Conservation (phyloP, 2,888 invertebrate genomes). For the Andrena praecox region DNA sequence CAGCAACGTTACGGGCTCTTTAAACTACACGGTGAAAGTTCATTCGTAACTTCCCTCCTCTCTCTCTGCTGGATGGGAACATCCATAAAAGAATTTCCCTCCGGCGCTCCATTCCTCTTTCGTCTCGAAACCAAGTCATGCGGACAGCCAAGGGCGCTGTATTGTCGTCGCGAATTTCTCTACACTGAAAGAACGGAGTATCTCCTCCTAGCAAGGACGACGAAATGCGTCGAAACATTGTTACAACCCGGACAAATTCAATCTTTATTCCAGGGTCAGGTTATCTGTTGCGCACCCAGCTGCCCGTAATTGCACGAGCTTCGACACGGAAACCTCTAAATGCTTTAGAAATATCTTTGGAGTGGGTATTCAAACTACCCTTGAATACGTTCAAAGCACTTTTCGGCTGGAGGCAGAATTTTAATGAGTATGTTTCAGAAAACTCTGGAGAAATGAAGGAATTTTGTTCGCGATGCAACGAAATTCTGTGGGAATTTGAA, state of each 20-base stretch:
- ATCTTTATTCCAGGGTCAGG: neutral
- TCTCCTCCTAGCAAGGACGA: neutral
- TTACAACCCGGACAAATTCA: slow-evolving; percentile 16
- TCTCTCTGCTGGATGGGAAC: neutral
- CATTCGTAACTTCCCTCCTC: neutral
- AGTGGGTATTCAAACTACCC: no score
- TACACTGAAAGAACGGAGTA: neutral
- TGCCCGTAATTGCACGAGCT: neutral
- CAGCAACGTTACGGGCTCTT: neutral
- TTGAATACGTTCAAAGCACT: neutral
- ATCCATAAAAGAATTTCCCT: slow-evolving; percentile 26
- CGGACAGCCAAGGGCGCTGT: neutral
- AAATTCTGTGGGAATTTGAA: neutral
- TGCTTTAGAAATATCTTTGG: neutral
- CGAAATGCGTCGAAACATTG: neutral
- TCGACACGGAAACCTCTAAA: neutral
- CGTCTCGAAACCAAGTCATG: slow-evolving; percentile 12
- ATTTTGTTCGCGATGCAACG: neutral
- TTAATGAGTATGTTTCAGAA: neutral
- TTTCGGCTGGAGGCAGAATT: neutral
- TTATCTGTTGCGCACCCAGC: neutral
- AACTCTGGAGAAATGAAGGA: neutral
- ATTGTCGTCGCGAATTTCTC: slow-evolving; percentile 30
- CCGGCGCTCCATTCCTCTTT: slow-evolving; percentile 7
- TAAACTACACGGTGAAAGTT: neutral